Percentiles rank a stretch among this genome's conserved stretches.
phyloP scores from a whole-genome alignment of 2,113 vertebrate species.

The Seriola rivoliana region DNA sequence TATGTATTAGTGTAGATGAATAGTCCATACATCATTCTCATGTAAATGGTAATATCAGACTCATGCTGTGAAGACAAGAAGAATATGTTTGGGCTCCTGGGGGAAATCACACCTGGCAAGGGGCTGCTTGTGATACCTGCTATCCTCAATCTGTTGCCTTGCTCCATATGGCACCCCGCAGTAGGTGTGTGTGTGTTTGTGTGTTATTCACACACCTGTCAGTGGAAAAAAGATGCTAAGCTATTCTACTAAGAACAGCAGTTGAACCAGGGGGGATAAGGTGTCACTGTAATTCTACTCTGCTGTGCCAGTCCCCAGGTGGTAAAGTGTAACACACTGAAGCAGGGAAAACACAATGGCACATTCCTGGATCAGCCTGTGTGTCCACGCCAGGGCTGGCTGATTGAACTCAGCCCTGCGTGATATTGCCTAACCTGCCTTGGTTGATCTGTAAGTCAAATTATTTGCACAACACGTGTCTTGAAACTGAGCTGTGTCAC shows the following conservation, averaged over 20 bases:
- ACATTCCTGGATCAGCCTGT: slow-evolving; percentile 36
- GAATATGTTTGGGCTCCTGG: background rate
- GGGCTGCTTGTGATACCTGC: slow-evolving; percentile 29
- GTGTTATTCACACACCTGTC: slow-evolving; percentile 51
- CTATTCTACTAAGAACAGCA: slow-evolving; percentile 45
- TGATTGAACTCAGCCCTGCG: slow-evolving; percentile 15
- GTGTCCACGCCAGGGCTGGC: slow-evolving; percentile 19
- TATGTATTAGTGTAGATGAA: background rate
- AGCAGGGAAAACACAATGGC: slow-evolving; percentile 41
- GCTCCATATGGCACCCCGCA: slow-evolving; percentile 61
- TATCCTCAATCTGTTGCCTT: slow-evolving; percentile 52
- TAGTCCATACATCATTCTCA: no score
- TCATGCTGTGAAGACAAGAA: background rate
- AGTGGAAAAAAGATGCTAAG: slow-evolving; percentile 55
- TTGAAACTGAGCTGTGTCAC: background rate
- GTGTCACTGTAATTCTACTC: slow-evolving; percentile 76
- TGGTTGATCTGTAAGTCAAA: slow-evolving; percentile 42
- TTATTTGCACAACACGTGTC: slow-evolving; percentile 1
- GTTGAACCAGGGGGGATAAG: slow-evolving; percentile 65
- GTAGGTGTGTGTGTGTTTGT: slow-evolving; percentile 11
- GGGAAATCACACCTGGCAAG: slow-evolving; percentile 47
- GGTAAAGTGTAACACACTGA: slow-evolving; percentile 50
- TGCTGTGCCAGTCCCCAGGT: slow-evolving; percentile 62
- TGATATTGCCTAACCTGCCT: slow-evolving; percentile 13
- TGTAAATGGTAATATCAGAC: background rate